Conservation (phyloP, 2,797 vertebrate species). For the Glyptemys insculpta region DNA sequence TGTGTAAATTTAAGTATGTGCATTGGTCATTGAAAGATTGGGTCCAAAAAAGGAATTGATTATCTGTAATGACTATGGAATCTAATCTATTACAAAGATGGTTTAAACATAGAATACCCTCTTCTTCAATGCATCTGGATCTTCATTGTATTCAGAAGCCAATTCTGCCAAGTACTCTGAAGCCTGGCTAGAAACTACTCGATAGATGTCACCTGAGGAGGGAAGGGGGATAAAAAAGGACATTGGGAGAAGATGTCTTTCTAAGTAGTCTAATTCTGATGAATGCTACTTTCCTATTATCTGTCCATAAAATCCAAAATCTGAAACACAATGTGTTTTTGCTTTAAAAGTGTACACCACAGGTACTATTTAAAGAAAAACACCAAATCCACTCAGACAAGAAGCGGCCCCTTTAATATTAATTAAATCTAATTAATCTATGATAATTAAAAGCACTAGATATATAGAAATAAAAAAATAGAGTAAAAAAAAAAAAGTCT, state of each 20-base stretch:
- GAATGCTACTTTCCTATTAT: background rate
- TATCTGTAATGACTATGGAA: background rate
- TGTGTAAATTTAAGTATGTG: background rate
- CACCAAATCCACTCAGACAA: background rate
- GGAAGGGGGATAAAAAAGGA: constrained; percentile 3
- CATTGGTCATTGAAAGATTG: background rate
- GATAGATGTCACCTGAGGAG: constrained; percentile 58
- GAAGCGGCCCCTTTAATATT: background rate
- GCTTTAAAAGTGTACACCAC: background rate
- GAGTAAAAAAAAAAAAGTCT: background rate
- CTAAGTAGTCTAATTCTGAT: background rate
- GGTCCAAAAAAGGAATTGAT: background rate
- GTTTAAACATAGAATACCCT: constrained; percentile 76
- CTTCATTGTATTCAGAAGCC: constrained; percentile 71
- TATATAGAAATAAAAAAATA: background rate
- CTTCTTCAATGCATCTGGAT: constrained; percentile 75
- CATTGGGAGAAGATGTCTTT: background rate
- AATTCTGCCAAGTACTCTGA: constrained; percentile 69
- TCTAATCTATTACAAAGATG: background rate
- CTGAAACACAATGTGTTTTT: background rate
- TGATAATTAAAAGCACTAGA: background rate
- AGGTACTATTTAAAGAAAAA: background rate
- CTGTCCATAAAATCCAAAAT: background rate
- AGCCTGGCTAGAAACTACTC: constrained; percentile 51
- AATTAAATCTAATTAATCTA: background rate